phyloP scores from a whole-genome alignment of 2,888 invertebrate genomes.

The Chrysolina oricalcia region DNA sequence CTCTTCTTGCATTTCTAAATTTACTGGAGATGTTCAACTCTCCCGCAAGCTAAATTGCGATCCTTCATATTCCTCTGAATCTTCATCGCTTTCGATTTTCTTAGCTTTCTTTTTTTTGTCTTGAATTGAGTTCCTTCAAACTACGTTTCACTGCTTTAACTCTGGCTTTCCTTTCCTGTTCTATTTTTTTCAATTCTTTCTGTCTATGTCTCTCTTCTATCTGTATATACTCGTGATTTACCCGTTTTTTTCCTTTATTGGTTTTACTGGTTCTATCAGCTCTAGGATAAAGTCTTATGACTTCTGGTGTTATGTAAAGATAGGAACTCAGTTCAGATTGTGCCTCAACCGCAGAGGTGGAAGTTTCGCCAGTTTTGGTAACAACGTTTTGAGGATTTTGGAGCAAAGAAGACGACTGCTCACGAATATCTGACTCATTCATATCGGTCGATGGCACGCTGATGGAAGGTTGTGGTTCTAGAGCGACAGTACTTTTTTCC shows the following conservation, averaged over 20 bases:
- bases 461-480: slow-evolving; percentile 7
- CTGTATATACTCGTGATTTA: neutral
- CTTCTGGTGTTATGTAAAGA: no score
- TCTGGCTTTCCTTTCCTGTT: neutral
- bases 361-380: no score
- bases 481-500: slow-evolving; percentile 3
- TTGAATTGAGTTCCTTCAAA: neutral
- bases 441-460: no score
- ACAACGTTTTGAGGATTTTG: no score
- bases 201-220: neutral
- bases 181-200: neutral
- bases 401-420: no score
- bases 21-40: neutral
- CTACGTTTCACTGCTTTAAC: neutral
- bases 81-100: no score
- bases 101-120: no score
- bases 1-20: neutral
- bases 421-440: no score
- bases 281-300: neutral
- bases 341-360: no score
- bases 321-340: no score
- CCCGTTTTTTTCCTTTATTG: neutral
- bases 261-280: neutral
- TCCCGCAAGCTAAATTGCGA: neutral
- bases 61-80: no score